Evolutionary conservation across 2,888 invertebrate species (phyloP).

Genomic region (Entomobrya multifasciata): DNA sequence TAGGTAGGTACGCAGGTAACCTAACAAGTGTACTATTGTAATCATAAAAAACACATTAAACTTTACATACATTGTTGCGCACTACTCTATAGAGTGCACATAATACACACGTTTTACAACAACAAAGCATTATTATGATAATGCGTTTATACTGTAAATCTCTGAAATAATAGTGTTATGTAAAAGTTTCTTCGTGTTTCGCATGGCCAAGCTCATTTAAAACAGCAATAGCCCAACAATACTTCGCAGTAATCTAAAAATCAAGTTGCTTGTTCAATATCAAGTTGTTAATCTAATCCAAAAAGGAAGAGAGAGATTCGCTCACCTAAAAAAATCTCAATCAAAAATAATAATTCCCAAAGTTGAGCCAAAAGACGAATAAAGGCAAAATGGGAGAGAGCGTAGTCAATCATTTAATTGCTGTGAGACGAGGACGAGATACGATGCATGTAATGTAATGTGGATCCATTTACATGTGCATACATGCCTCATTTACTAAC

Average conservation of each 20-base stretch:
- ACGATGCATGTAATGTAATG: too few relatives aligned
- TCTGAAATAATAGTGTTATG: background rate
- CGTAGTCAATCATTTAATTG: constrained; percentile 58
- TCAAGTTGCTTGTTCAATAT: background rate
- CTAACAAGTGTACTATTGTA: background rate
- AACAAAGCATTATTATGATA: background rate
- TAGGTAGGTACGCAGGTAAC: background rate
- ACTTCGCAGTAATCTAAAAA: background rate
- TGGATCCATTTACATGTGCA: too few relatives aligned
- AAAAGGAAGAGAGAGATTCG: constrained; percentile 13
- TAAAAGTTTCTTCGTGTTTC: background rate
- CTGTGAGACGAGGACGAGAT: background rate
- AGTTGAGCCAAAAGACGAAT: background rate
- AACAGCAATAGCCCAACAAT: too few relatives aligned
- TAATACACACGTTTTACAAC: background rate
- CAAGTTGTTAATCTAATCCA: background rate
- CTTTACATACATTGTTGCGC: background rate
- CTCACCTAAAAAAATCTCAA: background rate
- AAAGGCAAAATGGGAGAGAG: background rate
- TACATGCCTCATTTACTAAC: constrained; percentile 56
- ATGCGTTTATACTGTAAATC: background rate
- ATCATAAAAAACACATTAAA: background rate
- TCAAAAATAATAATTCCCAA: background rate
- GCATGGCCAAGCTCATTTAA: too few relatives aligned
- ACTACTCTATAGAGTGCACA: too few relatives aligned